Evolutionary conservation across 2,888 invertebrate species (phyloP).

Genomic region (Hyposoter didymator): DNA sequence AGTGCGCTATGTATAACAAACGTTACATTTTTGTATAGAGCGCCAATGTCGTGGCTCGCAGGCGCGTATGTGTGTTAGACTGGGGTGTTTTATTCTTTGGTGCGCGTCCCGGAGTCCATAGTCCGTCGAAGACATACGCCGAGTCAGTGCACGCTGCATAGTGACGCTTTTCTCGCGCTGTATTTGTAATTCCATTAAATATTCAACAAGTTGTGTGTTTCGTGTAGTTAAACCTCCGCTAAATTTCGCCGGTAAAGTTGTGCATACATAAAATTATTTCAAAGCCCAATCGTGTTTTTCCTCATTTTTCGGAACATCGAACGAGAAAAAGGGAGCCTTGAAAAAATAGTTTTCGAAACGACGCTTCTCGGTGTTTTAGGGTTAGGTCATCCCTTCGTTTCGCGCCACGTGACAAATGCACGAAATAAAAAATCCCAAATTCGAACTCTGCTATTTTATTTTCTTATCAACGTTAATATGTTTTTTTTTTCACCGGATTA

Average conservation of each 20-base stretch:
- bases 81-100: constrained; percentile 14
- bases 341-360: constrained; percentile 11
- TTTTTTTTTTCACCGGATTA: neutral
- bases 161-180: constrained; percentile 10
- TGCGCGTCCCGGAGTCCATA: constrained; percentile 37
- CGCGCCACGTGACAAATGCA: constrained; percentile 1
- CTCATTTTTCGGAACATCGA: neutral
- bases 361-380: neutral
- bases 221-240: neutral
- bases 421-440: neutral
- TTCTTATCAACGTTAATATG: neutral
- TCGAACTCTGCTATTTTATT: neutral
- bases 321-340: neutral
- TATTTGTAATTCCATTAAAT: constrained; percentile 13
- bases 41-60: neutral
- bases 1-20: neutral
- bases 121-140: constrained; percentile 19
- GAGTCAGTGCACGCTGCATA: constrained; percentile 7
- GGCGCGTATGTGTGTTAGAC: neutral
- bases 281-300: neutral
- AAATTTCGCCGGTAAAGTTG: neutral
- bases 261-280: neutral
- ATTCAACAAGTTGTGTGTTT: constrained; percentile 47
- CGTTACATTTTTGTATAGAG: neutral
- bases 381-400: constrained; percentile 8